Base-by-base conservation (phyloP, 92 coral and sea anemone genomes). In the Porites cylindrica region DNA sequence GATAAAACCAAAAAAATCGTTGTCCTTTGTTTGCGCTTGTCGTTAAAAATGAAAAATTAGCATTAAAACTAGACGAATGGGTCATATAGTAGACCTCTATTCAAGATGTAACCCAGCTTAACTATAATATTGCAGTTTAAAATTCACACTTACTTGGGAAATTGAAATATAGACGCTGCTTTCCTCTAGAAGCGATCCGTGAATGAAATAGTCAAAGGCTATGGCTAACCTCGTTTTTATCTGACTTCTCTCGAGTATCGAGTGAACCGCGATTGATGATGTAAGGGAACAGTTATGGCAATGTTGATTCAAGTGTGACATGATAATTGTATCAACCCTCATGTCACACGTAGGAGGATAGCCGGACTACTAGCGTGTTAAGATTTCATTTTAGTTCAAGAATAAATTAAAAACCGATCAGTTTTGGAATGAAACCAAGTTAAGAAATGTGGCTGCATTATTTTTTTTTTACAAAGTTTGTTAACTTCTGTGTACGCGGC, bases 271-370 rank as follows among this genome's bases (percentile, higher is more conserved):
- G 10, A 24, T 19, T 26, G 81, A 70, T 83, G 87, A 83, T 83
- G 87, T 83, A 50, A 83, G 72, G 61, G 50, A 17, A 50, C 58
- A 70, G 10, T 77, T 24, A 82, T 59, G 19, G 0, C 14, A 18
- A 21, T 73, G 72, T 83, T 83, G 71, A 60, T 43, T 59, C 80
- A 83, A 83, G 81, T 21, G 81, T 83, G 80, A 74, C 81, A 72
- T 2, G 0, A 68, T 54, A 26, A 53, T 82, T 63, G 51, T 79
- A 20, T 79, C 76, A 82, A 61, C 78, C 65, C 69, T 29, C 24
- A 50, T 71, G 79, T 82, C 86, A 82, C 19, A 14, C 69, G 14
- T 51, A 18, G 72, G 26, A 23, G 75, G 84, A 38, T 23, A 52
- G 47, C 47, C 47, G 5, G 51, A 23, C 29, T 59, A 64, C 63